A percentile compares a stretch with the other conserved stretches of the same genome.
Evolutionary conservation across 1,140 invertebrate genomes (phyloP).

Genomic region (Drosophila oshimai): DNA sequence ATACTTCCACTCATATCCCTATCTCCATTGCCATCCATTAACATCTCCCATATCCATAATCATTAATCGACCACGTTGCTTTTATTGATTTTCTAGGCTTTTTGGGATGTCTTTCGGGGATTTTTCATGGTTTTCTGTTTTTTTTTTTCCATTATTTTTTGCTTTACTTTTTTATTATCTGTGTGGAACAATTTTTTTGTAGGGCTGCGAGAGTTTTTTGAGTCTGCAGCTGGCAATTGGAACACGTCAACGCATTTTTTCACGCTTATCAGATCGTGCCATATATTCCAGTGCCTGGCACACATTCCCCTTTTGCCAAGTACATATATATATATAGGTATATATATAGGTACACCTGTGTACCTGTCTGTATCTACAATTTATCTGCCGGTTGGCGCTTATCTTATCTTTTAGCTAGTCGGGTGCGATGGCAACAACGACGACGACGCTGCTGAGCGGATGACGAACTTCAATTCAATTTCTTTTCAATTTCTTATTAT

Average conservation of each 20-base stretch:
- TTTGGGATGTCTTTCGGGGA: background rate
- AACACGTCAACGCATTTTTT: conserved; percentile 58
- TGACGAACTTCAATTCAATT: conserved; percentile 72
- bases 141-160: background rate
- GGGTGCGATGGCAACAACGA: conserved; percentile 27
- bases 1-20: conserved; percentile 7
- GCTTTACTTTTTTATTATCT: conserved; percentile 12
- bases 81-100: conserved; percentile 23
- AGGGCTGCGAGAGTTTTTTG: background rate
- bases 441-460: background rate
- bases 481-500: conserved; percentile 68
- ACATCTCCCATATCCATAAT: conserved; percentile 20
- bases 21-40: conserved; percentile 24
- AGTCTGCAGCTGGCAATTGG: conserved; percentile 44
- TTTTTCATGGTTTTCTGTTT: background rate
- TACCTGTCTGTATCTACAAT: conserved; percentile 47
- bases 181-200: background rate
- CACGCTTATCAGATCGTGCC: conserved; percentile 50
- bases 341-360: background rate
- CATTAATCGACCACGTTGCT: conserved; percentile 40
- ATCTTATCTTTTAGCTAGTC: conserved; percentile 51
- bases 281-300: conserved; percentile 18
- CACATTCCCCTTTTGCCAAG: conserved; percentile 15
- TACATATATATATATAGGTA: background rate
- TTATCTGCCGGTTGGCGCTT: conserved; percentile 51